Percentiles rank a stretch among this genome's conserved stretches.
These are phyloP conservation scores for Catagonus wagneri DNA, from an alignment of 2,113 vertebrate genomes.

Conservation along the genomic window DNA sequence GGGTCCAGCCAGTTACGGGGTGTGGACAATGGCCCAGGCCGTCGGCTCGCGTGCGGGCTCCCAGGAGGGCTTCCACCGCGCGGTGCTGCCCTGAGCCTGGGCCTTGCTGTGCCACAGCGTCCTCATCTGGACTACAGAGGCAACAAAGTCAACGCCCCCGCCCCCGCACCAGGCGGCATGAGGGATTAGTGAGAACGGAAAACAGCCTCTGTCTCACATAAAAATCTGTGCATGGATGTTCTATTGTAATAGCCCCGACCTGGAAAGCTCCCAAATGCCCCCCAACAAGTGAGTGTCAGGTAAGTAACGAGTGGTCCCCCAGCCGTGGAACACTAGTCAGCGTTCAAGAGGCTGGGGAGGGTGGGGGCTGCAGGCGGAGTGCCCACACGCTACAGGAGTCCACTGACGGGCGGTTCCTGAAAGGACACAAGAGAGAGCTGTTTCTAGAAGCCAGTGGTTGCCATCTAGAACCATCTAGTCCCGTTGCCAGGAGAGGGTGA, in stretches of 20 bases:
- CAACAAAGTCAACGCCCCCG: rapidly evolving
- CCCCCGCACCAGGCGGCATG: too few species aligned
- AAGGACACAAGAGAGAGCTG: rapidly evolving
- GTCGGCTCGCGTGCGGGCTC: too few species aligned
- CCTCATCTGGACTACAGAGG: not conserved
- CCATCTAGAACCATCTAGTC: too few species aligned
- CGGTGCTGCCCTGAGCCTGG: too few species aligned
- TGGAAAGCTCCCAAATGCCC: rapidly evolving
- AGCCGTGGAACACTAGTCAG: not conserved
- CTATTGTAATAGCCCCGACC: rapidly evolving
- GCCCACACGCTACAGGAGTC: rapidly evolving
- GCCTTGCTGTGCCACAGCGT: rapidly evolving
- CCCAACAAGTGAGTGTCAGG: rapidly evolving
- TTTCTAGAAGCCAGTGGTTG: not conserved
- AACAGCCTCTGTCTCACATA: not conserved
- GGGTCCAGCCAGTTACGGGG: not conserved
- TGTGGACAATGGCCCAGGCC: not conserved
- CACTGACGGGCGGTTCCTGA: rapidly evolving
- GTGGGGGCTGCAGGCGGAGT: rapidly evolving
- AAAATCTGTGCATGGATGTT: not conserved
- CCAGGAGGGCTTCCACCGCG: too few species aligned
- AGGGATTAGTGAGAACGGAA: not conserved
- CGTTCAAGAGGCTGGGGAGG: too few species aligned
- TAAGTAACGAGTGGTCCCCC: rapidly evolving
- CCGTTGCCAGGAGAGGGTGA: not conserved